Conservation (phyloP, 1,140 invertebrate genomes). For the Drosophila littoralis region DNA sequence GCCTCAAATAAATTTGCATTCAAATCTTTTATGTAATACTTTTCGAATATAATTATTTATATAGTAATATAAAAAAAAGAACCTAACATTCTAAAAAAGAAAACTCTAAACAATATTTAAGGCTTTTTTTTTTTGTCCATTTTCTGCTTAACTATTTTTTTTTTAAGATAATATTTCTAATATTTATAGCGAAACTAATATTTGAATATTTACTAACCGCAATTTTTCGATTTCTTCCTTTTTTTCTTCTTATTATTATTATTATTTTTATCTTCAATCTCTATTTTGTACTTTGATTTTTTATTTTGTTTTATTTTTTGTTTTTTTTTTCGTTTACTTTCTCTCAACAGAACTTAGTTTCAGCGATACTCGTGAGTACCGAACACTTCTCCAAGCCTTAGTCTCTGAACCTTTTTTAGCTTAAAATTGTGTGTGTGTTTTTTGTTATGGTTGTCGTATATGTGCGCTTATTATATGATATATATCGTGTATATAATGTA, state of each 20-base stretch:
- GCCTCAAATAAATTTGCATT: too few species aligned
- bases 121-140: not conserved
- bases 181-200: constrained; percentile 18
- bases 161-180: not conserved
- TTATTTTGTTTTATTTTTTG: constrained; percentile 17
- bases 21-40: too few species aligned
- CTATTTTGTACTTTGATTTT: constrained; percentile 31
- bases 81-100: not conserved
- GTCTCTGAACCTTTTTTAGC: constrained; percentile 24
- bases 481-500: constrained; percentile 14
- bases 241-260: constrained; percentile 34
- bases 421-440: constrained; percentile 1
- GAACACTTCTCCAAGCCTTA: constrained; percentile 32
- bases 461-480: constrained; percentile 11
- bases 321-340: constrained; percentile 26
- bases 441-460: not conserved
- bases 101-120: too few species aligned
- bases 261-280: constrained; percentile 25
- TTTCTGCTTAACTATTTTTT: not conserved
- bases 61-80: not conserved
- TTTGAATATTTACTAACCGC: constrained; percentile 22
- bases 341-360: constrained; percentile 83
- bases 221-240: constrained; percentile 38
- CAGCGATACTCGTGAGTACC: constrained; percentile 84
- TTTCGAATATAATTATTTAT: not conserved